These are phyloP conservation scores for Gonocerus acuteangulatus DNA, from an alignment of 2,888 invertebrate species.

Conservation along the genomic window DNA sequence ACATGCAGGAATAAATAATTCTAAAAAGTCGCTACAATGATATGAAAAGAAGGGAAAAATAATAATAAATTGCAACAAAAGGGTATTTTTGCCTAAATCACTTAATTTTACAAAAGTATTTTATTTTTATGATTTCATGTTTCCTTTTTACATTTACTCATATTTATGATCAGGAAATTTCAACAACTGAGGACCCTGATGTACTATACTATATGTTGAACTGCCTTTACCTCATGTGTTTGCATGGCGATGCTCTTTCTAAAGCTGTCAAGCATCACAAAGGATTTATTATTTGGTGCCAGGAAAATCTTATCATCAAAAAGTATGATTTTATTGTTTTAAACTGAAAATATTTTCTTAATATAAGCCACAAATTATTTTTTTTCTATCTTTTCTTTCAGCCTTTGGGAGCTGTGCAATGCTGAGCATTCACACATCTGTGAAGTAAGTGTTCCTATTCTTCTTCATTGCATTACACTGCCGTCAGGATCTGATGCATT, in stretches of 20 bases:
- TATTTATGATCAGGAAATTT: slow-evolving; percentile 55
- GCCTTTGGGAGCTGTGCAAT: slow-evolving; percentile 86
- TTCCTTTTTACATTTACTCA: slow-evolving; percentile 8
- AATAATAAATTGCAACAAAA: no score
- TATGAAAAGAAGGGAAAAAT: no score
- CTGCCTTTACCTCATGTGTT: slow-evolving; percentile 79
- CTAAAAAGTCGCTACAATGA: no score
- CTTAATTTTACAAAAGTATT: no score
- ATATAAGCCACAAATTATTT: neutral
- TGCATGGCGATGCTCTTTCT: slow-evolving; percentile 88
- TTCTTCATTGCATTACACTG: slow-evolving; percentile 90
- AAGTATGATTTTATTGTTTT: slow-evolving; percentile 51
- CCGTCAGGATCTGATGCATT: slow-evolving; percentile 91
- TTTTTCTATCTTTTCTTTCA: slow-evolving; percentile 43
- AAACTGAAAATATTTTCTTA: neutral
- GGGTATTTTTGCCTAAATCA: no score
- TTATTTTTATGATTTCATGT: slow-evolving; percentile 2
- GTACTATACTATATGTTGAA: slow-evolving; percentile 87
- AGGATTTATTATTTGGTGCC: slow-evolving; percentile 91
- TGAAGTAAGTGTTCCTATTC: slow-evolving; percentile 80
- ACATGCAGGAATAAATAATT: no score
- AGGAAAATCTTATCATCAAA: slow-evolving; percentile 88
- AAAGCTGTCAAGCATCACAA: slow-evolving; percentile 80
- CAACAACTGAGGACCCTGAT: slow-evolving; percentile 78
- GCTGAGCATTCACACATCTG: slow-evolving; percentile 91